Evolutionary conservation across 1,140 invertebrate genomes (phyloP).

Genomic region (Helicoverpa zea): DNA sequence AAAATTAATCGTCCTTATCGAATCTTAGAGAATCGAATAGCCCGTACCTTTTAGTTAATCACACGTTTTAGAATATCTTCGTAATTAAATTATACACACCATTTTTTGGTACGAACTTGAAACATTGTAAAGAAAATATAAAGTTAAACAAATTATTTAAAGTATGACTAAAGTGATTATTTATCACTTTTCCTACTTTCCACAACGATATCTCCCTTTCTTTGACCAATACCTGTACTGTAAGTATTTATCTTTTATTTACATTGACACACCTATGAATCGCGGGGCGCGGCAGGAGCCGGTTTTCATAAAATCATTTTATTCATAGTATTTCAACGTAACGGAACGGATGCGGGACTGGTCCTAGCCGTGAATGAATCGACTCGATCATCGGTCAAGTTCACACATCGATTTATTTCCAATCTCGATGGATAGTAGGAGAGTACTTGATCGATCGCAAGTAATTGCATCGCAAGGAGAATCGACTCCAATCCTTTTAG

Average conservation of each 20-base stretch:
- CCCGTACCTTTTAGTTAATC: background rate
- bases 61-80: background rate
- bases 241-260: conserved; percentile 19
- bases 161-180: background rate
- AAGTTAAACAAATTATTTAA: background rate
- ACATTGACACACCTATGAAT: conserved; percentile 36
- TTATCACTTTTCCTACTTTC: conserved; percentile 18
- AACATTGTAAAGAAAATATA: no score
- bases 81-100: background rate
- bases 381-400: conserved; percentile 55
- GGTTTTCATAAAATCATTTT: conserved; percentile 49
- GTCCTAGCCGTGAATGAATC: conserved; percentile 52
- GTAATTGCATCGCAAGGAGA: conserved; percentile 31
- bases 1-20: conserved; percentile 46
- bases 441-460: conserved; percentile 27
- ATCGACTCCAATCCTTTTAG: conserved; percentile 7
- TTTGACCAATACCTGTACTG: conserved; percentile 8
- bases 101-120: background rate
- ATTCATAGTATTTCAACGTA: conserved; percentile 44
- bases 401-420: conserved; percentile 48
- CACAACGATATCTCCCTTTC: conserved; percentile 22
- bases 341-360: conserved; percentile 56
- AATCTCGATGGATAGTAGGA: conserved; percentile 25
- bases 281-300: conserved; percentile 39
- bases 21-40: conserved; percentile 28